Base-by-base conservation (phyloP, 2,888 invertebrate genomes). In the Anoplius nigerrimus region DNA sequence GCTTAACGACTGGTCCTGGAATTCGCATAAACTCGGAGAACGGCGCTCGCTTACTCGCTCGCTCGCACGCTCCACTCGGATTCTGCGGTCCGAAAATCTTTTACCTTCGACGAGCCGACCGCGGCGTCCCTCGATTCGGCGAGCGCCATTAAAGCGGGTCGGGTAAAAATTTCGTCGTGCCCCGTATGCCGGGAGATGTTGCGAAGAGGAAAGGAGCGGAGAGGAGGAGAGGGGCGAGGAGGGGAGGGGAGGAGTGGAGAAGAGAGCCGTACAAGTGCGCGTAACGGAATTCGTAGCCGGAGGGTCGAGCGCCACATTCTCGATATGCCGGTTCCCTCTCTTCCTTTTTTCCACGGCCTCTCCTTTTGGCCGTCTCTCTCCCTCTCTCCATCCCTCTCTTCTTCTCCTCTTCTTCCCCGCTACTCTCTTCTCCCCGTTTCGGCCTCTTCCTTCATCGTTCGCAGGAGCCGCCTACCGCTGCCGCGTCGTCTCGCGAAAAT, bases 221-320 rank as follows among this genome's bases (percentile, higher is more conserved):
- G 18, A 22, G 34, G 18, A 18, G 27, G 20, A 13, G 34, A 15
- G 45, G 5, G 42, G 54, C 55, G 52, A 18, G 18, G 66, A 45
- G 24, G 22, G 42, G 16, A 4, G 54, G 45, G 34, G 51, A n/a
- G 59, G 54, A 61, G 54, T 66, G 56, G 74, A 72, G 69, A 72
- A 66, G 63, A 71, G 74, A 80, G 72, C 72, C 84, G 80, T 82
- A 83, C 84, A 83, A 86, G 85, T 86, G 83, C 84, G 81, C 74
- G 80, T 87, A 87, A 87, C 87, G 87, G 87, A 87, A 83, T 86
- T 84, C 80, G 78, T 86, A 78, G 87, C 87, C 86, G 78, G 73
- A 66, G 82, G 85, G 78, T 73, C 61, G 81, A 84, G 75, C 79
- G 76, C 75, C 84, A 69, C 82, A 84, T 86, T 85, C 85, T 80